A percentile compares a stretch with the other conserved stretches of the same genome.
These are phyloP conservation scores for Leptinotarsa juncta DNA, from an alignment of 2,888 invertebrate genomes.

Conservation along the genomic window DNA sequence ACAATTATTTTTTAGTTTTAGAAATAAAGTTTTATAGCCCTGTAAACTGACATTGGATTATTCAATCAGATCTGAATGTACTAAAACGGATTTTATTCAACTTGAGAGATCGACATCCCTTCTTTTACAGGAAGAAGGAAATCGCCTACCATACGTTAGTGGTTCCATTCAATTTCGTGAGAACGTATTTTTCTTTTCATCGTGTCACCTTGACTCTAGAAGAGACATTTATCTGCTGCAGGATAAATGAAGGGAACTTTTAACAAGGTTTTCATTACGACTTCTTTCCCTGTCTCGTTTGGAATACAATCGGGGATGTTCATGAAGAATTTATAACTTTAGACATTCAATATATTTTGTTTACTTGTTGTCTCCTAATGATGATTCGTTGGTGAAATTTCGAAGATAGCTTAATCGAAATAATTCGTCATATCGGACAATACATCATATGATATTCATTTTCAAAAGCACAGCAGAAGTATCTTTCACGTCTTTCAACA, in stretches of 20 bases:
- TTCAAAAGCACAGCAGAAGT: too few relatives aligned
- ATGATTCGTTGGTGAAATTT: background rate
- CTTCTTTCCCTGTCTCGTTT: constrained; percentile 53
- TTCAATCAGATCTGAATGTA: too few relatives aligned
- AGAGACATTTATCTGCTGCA: constrained; percentile 60
- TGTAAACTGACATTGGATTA: too few relatives aligned
- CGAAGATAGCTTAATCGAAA: background rate
- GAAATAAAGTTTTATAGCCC: too few relatives aligned
- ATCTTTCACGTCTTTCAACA: too few relatives aligned
- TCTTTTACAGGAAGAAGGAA: constrained; percentile 15
- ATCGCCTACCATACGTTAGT: constrained; percentile 53
- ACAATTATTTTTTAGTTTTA: too few relatives aligned
- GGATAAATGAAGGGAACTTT: constrained; percentile 62
- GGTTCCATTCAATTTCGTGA: constrained; percentile 59
- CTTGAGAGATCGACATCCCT: background rate
- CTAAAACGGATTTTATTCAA: too few relatives aligned
- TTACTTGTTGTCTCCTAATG: background rate
- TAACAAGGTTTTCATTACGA: constrained; percentile 63
- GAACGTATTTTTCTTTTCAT: constrained; percentile 59
- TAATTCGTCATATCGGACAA: background rate
- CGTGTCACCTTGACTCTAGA: constrained; percentile 56
- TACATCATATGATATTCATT: too few relatives aligned
- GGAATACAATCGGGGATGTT: constrained; percentile 53
- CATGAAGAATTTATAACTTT: constrained; percentile 53
- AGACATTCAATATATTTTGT: background rate